Evolutionary conservation across 2,888 invertebrate genomes (phyloP).

Genomic region (Pammene fasciana): DNA sequence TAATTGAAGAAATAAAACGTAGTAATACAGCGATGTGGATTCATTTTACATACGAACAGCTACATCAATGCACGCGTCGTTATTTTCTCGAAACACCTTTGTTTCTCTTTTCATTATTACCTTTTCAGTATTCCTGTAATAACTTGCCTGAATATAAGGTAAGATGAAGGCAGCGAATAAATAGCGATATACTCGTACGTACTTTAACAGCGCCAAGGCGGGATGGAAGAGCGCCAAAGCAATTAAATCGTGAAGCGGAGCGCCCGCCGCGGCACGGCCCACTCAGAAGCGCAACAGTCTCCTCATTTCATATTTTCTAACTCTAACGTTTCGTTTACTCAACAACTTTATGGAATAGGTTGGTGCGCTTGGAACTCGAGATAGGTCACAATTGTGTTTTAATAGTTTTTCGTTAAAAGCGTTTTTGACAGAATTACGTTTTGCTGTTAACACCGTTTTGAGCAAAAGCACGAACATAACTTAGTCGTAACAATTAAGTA

Average conservation of each 20-base stretch:
- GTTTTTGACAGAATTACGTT: too few relatives aligned
- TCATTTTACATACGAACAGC: too few relatives aligned
- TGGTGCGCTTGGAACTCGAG: background rate
- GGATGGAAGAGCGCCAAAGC: conserved; percentile 76
- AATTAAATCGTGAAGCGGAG: conserved; percentile 73
- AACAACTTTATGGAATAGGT: background rate
- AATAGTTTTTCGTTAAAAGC: too few relatives aligned
- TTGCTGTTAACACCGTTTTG: too few relatives aligned
- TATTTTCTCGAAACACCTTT: too few relatives aligned
- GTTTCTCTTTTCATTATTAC: background rate
- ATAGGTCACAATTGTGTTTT: background rate
- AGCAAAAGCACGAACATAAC: too few relatives aligned
- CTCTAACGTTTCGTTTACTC: background rate
- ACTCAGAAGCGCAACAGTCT: conserved; percentile 43
- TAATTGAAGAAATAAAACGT: too few relatives aligned
- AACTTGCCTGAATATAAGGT: conserved; percentile 5
- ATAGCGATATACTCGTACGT: conserved; percentile 41
- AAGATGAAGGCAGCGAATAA: conserved; percentile 11
- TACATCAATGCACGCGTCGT: too few relatives aligned
- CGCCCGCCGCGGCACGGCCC: conserved; percentile 56
- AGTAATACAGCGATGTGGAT: too few relatives aligned
- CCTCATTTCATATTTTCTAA: conserved; percentile 4
- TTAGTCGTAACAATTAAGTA: too few relatives aligned
- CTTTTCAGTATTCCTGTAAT: background rate
- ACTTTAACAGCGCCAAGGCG: conserved; percentile 47